Base-by-base conservation (phyloP, 1,140 invertebrate species). In the Aphelinus atriplicis region DNA sequence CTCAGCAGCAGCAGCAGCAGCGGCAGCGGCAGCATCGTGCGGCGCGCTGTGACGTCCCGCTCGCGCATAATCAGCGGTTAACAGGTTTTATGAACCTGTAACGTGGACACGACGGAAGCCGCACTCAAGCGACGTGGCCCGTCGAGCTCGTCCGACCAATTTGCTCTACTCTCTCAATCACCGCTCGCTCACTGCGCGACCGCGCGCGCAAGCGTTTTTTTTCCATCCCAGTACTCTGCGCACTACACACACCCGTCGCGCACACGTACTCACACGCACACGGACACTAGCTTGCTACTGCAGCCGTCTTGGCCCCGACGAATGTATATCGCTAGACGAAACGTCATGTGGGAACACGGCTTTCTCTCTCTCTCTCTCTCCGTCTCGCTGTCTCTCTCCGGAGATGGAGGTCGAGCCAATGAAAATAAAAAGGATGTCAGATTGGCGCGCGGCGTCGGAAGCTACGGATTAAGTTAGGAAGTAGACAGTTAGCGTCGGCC, bases 391-490 rank as follows among this genome's bases (percentile, higher is more conserved):
- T 53, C 51, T 9, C 51, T 53, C 51, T 26, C 26, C 26, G 26
- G 26, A 26, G 26, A 26, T 26, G 26, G 26, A 26, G 26, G 26
- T 26, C 79, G 80, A 84, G 83, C 81, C 83, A 87, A 88, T 87
- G 84, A 87, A 87, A 88, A 87, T 88, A 88, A 88, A 88, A 88
- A 88, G 87, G 87, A 88, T 88, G 86, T 88, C 87, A 88, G 86
- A 87, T 87, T 87, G 87, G 84, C 84, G 85, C 85, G 84, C 85
- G 84, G 86, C 86, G 85, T 88, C 86, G 87, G 87, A 88, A 88
- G 87, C 84, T 86, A 86, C 86, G 86, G 87, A 87, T 87, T 87
- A 88, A 87, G 87, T 88, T 88, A 88, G 87, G 87, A 88, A 87
- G 86, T 86, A 82, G 86, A 87, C 86, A 84, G 86, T 88, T 87